Evolutionary conservation across 1,140 invertebrate species (phyloP).

Genomic region (Bathynomus jamesi): DNA sequence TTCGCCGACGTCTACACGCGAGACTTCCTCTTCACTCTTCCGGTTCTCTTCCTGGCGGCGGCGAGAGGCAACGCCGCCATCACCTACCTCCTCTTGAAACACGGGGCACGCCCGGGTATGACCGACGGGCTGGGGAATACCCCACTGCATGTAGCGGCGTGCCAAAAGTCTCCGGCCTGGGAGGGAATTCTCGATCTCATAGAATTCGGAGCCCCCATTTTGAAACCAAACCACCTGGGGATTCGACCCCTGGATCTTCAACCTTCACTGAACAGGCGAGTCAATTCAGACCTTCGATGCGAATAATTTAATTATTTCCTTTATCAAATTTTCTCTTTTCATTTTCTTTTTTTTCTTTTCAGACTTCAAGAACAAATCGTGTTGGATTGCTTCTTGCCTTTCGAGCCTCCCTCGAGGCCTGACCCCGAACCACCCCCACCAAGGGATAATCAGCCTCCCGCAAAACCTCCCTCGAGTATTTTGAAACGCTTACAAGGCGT

Average conservation of each 20-base stretch:
- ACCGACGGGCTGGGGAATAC: slow-evolving; percentile 50
- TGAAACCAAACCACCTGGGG: slow-evolving; percentile 44
- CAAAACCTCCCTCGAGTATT: slow-evolving; percentile 24
- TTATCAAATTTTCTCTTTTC: neutral
- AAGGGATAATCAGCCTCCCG: slow-evolving; percentile 12
- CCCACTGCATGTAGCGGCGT: slow-evolving; percentile 51
- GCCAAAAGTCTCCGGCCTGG: slow-evolving; percentile 47
- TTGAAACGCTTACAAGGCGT: slow-evolving; percentile 34
- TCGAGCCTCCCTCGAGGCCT: slow-evolving; percentile 38
- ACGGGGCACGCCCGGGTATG: slow-evolving; percentile 48
- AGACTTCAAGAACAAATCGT: slow-evolving; percentile 47
- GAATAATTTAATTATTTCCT: neutral
- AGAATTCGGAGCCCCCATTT: slow-evolving; percentile 49
- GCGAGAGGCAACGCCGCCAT: slow-evolving; percentile 47
- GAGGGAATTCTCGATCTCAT: slow-evolving; percentile 50
- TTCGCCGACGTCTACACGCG: slow-evolving; percentile 46
- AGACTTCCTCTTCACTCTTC: slow-evolving; percentile 48
- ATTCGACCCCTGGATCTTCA: slow-evolving; percentile 46
- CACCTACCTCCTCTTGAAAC: slow-evolving; percentile 50
- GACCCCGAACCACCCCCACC: slow-evolving; percentile 22
- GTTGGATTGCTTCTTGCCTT: slow-evolving; percentile 43
- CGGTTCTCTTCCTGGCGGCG: slow-evolving; percentile 51
- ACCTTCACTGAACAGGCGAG: slow-evolving; percentile 42
- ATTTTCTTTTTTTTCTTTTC: neutral
- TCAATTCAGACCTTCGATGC: neutral